Evolutionary conservation across 2,888 invertebrate genomes (phyloP).

Genomic region (Epinotia demarniana): DNA sequence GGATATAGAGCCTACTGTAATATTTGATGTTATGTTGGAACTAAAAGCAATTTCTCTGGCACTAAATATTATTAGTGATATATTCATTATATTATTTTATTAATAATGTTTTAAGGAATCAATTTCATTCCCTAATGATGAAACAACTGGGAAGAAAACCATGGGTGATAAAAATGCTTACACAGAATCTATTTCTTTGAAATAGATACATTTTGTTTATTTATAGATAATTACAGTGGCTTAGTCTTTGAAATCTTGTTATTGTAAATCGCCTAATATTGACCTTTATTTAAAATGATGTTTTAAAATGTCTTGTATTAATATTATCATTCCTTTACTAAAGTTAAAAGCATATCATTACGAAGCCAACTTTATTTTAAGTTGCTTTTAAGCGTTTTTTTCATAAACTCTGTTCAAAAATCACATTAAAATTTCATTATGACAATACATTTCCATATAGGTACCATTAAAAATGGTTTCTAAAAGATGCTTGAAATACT

Average conservation of each 20-base stretch:
- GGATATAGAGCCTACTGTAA: conserved; percentile 18
- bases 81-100: conserved; percentile 21
- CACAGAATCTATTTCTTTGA: conserved; percentile 4
- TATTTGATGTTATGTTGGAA: conserved; percentile 30
- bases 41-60: conserved; percentile 36
- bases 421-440: conserved; percentile 22
- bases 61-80: conserved; percentile 35
- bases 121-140: conserved; percentile 13
- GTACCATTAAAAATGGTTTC: conserved; percentile 40
- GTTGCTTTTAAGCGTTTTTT: conserved; percentile 61
- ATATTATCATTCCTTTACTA: conserved; percentile 71
- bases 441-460: conserved; percentile 34
- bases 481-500: conserved; percentile 19
- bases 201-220: conserved; percentile 14
- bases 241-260: conserved; percentile 31
- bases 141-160: conserved; percentile 3
- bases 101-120: conserved; percentile 21
- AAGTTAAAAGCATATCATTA: conserved; percentile 76
- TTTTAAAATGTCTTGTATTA: conserved; percentile 43
- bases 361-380: conserved; percentile 65
- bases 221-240: conserved; percentile 12
- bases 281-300: conserved; percentile 50
- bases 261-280: conserved; percentile 15
- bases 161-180: conserved; percentile 20
- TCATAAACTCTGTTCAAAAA: conserved; percentile 63